phyloP scores from a whole-genome alignment of 1,140 invertebrate genomes.

The Lutraria rhynchaena region DNA sequence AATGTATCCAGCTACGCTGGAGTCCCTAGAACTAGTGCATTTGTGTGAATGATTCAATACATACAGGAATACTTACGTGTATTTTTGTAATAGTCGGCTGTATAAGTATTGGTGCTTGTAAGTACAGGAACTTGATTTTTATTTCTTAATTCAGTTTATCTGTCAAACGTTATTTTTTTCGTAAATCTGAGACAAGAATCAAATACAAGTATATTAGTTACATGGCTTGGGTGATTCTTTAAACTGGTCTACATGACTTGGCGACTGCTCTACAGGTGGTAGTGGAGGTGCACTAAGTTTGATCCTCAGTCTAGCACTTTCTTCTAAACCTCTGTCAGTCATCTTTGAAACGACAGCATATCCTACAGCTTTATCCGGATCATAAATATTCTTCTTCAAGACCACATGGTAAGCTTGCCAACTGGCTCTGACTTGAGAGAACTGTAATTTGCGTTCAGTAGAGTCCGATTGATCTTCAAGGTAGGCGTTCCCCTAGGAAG shows the following conservation, averaged over 20 bases:
- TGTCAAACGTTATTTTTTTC: no score
- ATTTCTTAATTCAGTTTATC: no score
- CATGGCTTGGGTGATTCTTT: no score
- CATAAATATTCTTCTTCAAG: conserved; percentile 19
- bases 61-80: no score
- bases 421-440: conserved; percentile 35
- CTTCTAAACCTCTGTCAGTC: conserved; percentile 8
- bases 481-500: conserved; percentile 39
- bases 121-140: no score
- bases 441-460: conserved; percentile 31
- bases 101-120: no score
- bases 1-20: no score
- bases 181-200: no score
- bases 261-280: conserved; percentile 14
- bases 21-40: no score
- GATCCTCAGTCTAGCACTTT: conserved; percentile 11
- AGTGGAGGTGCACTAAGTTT: conserved; percentile 24
- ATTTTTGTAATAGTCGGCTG: no score
- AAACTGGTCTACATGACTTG: not conserved
- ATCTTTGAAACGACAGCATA: conserved; percentile 41
- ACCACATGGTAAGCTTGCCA: conserved; percentile 29
- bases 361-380: conserved; percentile 9
- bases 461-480: conserved; percentile 37
- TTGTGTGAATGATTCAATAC: no score
- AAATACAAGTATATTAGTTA: no score